Conservation (phyloP, 2,888 invertebrate genomes). For the Apamea sordens region DNA sequence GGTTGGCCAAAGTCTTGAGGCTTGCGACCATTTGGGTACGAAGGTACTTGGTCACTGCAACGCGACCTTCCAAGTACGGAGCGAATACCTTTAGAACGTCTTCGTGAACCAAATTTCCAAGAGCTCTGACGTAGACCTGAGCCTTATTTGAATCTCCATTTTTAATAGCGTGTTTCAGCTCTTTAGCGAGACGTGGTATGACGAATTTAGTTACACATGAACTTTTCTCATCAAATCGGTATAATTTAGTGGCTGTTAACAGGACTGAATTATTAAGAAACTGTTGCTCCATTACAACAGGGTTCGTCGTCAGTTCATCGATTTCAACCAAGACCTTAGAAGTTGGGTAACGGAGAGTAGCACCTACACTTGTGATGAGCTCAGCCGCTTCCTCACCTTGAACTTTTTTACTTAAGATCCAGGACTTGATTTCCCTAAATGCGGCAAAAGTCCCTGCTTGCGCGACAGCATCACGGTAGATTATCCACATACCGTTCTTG, state of each 20-base stretch:
- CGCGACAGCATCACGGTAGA: constrained; percentile 92
- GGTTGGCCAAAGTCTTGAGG: constrained; percentile 87
- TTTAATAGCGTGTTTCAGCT: constrained; percentile 89
- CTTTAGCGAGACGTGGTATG: constrained; percentile 90
- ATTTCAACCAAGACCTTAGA: constrained; percentile 90
- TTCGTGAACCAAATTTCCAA: constrained; percentile 92
- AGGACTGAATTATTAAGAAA: constrained; percentile 90
- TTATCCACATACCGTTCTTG: constrained; percentile 89
- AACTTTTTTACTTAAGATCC: constrained; percentile 90
- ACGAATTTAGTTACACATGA: constrained; percentile 89
- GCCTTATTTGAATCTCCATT: constrained; percentile 89
- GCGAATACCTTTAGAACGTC: constrained; percentile 91
- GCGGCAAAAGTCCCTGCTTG: constrained; percentile 93
- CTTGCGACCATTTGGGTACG: constrained; percentile 91
- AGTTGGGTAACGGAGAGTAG: constrained; percentile 90
- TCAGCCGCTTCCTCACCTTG: constrained; percentile 90
- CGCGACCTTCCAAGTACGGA: constrained; percentile 92
- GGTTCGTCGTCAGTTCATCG: constrained; percentile 89
- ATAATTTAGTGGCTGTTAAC: constrained; percentile 90
- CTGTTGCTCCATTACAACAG: constrained; percentile 86
- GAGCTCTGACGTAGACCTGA: constrained; percentile 91
- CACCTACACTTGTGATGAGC: constrained; percentile 88
- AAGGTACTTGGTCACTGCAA: constrained; percentile 90
- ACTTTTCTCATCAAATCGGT: constrained; percentile 90
- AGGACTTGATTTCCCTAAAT: constrained; percentile 90